These are phyloP conservation scores for Asbolus verrucosus DNA, from an alignment of 1,140 invertebrate species.

Conservation along the genomic window DNA sequence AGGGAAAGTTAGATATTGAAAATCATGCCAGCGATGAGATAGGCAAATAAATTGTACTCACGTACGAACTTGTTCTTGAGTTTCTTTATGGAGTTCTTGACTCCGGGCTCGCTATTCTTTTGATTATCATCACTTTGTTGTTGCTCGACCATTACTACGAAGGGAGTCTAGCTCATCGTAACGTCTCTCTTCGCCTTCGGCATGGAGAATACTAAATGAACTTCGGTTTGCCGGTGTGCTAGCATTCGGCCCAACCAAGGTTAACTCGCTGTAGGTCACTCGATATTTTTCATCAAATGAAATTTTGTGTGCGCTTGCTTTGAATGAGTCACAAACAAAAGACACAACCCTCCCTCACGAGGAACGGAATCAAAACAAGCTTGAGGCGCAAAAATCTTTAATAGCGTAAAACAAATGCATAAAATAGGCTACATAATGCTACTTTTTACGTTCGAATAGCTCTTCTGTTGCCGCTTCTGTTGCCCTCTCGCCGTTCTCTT, in stretches of 20 bases:
- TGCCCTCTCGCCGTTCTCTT: background rate
- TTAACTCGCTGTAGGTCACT: slow-evolving; percentile 2
- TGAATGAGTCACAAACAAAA: too few relatives aligned
- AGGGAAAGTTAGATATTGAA: background rate
- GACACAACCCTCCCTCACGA: background rate
- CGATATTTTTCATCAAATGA: slow-evolving; percentile 5
- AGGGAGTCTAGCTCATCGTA: background rate
- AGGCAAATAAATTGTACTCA: slow-evolving; percentile 19
- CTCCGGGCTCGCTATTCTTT: slow-evolving; percentile 5
- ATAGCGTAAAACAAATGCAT: slow-evolving; percentile 3
- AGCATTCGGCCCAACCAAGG: background rate
- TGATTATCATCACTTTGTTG: slow-evolving; percentile 23
- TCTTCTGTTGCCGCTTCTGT: slow-evolving; percentile 4
- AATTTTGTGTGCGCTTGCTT: background rate
- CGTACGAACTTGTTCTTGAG: slow-evolving; percentile 28
- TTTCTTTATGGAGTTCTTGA: slow-evolving; percentile 8
- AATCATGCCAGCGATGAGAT: background rate
- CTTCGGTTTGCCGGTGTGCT: slow-evolving; percentile 27
- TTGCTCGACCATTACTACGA: slow-evolving; percentile 10
- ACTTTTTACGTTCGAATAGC: background rate
- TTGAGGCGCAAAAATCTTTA: background rate
- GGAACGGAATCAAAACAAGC: background rate
- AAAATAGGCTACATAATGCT: background rate
- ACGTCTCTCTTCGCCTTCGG: background rate
- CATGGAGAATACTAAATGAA: slow-evolving; percentile 19